These are phyloP conservation scores for Chalcis sispes DNA, from an alignment of 2,888 invertebrate species.

Conservation along the genomic window DNA sequence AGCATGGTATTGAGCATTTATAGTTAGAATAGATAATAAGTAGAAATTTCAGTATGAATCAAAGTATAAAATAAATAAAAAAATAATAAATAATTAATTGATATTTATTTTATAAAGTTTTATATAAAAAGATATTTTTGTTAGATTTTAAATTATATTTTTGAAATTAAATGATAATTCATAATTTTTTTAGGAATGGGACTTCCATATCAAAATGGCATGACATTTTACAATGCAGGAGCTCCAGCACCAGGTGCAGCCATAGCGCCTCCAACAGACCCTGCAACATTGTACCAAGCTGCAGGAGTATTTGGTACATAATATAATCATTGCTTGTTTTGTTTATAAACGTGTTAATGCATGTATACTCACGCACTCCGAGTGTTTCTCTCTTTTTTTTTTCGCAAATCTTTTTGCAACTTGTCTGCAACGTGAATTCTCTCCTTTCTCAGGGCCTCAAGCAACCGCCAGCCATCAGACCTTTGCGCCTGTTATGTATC, in stretches of 20 bases:
- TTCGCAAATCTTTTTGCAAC: conserved; percentile 40
- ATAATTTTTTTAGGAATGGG: conserved; percentile 69
- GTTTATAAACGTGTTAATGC: conserved; percentile 32
- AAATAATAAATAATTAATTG: too few species aligned
- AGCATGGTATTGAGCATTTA: too few species aligned
- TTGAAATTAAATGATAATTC: too few species aligned
- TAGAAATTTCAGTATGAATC: too few species aligned
- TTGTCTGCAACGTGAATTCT: conserved; percentile 45
- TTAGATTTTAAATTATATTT: too few species aligned
- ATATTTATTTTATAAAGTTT: too few species aligned
- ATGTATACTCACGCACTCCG: conserved; percentile 39
- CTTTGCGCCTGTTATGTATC: conserved; percentile 74
- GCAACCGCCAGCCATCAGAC: conserved; percentile 73
- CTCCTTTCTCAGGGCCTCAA: conserved; percentile 69
- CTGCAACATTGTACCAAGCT: conserved; percentile 73
- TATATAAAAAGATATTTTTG: too few species aligned
- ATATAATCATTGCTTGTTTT: conserved; percentile 22
- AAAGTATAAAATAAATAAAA: too few species aligned
- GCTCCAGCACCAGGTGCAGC: conserved; percentile 72
- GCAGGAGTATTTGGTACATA: conserved; percentile 73
- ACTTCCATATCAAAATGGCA: conserved; percentile 75
- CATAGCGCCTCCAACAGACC: conserved; percentile 71
- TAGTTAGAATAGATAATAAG: too few species aligned
- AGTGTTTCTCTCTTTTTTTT: conserved; percentile 37
- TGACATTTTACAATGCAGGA: conserved; percentile 75